phyloP scores from a whole-genome alignment of 2,888 invertebrate species.

The Lamellibrachia columna region DNA sequence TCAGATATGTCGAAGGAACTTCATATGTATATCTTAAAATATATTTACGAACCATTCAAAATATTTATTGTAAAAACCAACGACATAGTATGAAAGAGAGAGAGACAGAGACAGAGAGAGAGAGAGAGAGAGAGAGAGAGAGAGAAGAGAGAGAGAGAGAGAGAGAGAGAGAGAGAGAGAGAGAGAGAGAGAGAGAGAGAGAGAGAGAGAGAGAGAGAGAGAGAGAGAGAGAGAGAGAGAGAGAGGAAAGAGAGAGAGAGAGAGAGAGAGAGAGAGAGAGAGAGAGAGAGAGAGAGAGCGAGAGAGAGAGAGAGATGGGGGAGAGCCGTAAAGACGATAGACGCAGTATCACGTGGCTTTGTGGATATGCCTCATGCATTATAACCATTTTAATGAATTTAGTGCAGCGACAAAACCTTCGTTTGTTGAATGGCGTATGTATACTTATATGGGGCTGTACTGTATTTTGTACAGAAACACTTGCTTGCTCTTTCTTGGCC shows the following conservation, averaged over 20 bases:
- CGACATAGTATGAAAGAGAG: slow-evolving; percentile 24
- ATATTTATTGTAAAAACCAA: not conserved
- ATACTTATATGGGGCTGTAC: too few species aligned
- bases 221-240: slow-evolving; percentile 21
- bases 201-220: not conserved
- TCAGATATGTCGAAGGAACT: too few species aligned
- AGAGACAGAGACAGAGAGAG: not conserved
- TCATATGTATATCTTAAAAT: too few species aligned
- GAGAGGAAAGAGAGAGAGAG: not conserved
- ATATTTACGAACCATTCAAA: too few species aligned
- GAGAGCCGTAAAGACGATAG: not conserved
- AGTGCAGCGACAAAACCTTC: too few species aligned
- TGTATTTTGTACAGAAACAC: too few species aligned
- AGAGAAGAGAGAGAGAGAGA: slow-evolving; percentile 21
- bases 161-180: not conserved
- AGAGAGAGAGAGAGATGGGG: not conserved
- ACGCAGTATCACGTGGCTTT: not conserved
- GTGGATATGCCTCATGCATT: too few species aligned
- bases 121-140: slow-evolving; percentile 23
- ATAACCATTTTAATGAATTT: too few species aligned
- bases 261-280: slow-evolving; percentile 20
- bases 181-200: slow-evolving; percentile 21
- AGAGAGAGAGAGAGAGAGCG: slow-evolving; percentile 3
- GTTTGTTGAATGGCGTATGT: too few species aligned
- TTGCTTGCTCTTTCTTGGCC: too few species aligned